Evolutionary conservation across 2,888 invertebrate genomes (phyloP).

Genomic region (Sarcophaga variegata): DNA sequence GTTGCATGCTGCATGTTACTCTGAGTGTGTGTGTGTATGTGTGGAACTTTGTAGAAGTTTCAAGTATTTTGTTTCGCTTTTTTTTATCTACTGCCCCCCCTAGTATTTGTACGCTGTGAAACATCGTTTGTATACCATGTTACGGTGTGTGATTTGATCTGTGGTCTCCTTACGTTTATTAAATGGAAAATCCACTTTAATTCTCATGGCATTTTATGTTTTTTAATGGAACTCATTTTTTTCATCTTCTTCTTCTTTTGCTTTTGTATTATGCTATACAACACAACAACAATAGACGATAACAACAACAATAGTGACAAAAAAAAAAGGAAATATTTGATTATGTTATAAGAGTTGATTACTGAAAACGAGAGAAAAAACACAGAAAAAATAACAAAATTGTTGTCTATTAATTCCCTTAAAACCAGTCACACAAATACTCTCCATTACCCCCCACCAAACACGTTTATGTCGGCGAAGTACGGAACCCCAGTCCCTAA

Average conservation of each 20-base stretch:
- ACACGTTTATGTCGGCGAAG: not conserved
- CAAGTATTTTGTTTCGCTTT: no score
- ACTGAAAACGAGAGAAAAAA: not conserved
- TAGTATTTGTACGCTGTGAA: not conserved
- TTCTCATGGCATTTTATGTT: slow-evolving; percentile 56
- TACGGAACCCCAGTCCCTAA: not conserved
- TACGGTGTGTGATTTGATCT: slow-evolving; percentile 14
- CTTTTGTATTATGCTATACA: not conserved
- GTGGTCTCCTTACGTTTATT: slow-evolving; percentile 46
- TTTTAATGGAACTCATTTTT: slow-evolving; percentile 40
- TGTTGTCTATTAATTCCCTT: slow-evolving; percentile 34
- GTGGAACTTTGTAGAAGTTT: no score
- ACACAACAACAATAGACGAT: not conserved
- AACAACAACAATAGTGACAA: not conserved
- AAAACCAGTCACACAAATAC: slow-evolving; percentile 15
- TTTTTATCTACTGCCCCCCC: no score
- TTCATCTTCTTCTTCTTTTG: no score
- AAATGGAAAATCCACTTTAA: slow-evolving; percentile 58
- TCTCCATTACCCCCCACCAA: not conserved
- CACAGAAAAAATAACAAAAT: slow-evolving; percentile 20
- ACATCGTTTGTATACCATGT: not conserved
- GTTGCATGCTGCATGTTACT: not conserved
- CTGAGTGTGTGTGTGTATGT: no score
- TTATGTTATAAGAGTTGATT: slow-evolving; percentile 37
- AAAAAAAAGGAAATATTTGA: slow-evolving; percentile 59